Evolutionary conservation across 2,113 vertebrate species (phyloP).

Genomic region (Camelus dromedarius): DNA sequence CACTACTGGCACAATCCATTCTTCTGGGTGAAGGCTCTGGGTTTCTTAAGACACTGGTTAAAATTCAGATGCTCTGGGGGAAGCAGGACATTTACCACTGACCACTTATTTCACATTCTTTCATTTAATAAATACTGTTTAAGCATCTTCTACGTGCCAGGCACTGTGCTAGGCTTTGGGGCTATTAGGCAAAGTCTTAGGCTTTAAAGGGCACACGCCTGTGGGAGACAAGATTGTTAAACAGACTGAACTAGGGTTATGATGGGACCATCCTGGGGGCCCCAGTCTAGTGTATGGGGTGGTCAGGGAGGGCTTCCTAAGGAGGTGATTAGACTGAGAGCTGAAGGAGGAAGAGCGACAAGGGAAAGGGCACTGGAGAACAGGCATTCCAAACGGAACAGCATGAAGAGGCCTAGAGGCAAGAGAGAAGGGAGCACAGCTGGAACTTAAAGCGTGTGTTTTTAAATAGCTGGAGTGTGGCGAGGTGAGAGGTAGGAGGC

Average conservation of each 20-base stretch:
- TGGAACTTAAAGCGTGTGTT: slow-evolving; percentile 27
- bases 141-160: not conserved
- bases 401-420: not conserved
- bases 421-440: not conserved
- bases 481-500: not conserved
- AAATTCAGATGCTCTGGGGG: not conserved
- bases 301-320: not conserved
- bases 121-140: not conserved
- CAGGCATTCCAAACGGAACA: not conserved
- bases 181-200: not conserved
- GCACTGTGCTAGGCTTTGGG: not conserved
- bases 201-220: not conserved
- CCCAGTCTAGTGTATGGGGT: not conserved
- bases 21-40: not conserved
- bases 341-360: not conserved
- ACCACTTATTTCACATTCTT: not conserved
- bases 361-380: not conserved
- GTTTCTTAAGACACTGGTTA: not conserved
- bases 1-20: not conserved
- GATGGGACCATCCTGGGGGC: not conserved
- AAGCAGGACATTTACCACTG: not conserved
- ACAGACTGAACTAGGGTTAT: not conserved
- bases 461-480: not conserved
- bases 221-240: not conserved
- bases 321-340: not conserved